A percentile compares a stretch with the other conserved stretches of the same genome.
These are phyloP conservation scores for Rhinichthys osculus DNA, from an alignment of 2,797 vertebrate species.

Conservation along the genomic window DNA sequence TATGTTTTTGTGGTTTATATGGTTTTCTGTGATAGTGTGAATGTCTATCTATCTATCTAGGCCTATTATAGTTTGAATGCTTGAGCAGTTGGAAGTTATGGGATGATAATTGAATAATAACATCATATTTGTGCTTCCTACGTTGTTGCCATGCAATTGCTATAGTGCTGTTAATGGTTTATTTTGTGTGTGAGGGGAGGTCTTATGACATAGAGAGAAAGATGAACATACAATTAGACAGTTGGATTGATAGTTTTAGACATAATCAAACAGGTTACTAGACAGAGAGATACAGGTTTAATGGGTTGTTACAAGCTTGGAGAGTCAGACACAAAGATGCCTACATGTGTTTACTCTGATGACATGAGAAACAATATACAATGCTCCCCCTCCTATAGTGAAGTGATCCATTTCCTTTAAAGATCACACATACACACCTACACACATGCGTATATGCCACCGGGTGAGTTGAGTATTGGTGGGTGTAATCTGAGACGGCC, in stretches of 20 bases:
- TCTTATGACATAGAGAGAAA: background rate
- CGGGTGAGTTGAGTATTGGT: constrained; percentile 43
- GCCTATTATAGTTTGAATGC: background rate
- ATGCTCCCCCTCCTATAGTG: background rate
- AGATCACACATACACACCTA: constrained; percentile 43
- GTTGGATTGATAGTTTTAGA: background rate
- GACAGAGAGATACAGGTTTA: background rate
- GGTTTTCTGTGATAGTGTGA: too few relatives aligned
- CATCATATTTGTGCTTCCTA: background rate
- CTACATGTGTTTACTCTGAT: background rate
- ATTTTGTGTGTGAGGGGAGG: background rate
- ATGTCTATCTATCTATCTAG: background rate
- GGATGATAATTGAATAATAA: background rate
- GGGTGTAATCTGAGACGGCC: constrained; percentile 56
- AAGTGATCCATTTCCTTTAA: constrained; percentile 42
- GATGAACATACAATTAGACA: background rate
- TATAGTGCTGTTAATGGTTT: background rate
- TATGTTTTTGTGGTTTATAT: too few relatives aligned
- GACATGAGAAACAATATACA: background rate
- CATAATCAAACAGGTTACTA: background rate
- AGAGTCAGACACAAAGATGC: background rate
- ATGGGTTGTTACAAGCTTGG: background rate
- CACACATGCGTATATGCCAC: constrained; percentile 12
- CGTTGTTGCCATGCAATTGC: background rate
- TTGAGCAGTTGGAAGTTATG: background rate